Conservation (phyloP, 2,113 vertebrate genomes). For the Carollia perspicillata region DNA sequence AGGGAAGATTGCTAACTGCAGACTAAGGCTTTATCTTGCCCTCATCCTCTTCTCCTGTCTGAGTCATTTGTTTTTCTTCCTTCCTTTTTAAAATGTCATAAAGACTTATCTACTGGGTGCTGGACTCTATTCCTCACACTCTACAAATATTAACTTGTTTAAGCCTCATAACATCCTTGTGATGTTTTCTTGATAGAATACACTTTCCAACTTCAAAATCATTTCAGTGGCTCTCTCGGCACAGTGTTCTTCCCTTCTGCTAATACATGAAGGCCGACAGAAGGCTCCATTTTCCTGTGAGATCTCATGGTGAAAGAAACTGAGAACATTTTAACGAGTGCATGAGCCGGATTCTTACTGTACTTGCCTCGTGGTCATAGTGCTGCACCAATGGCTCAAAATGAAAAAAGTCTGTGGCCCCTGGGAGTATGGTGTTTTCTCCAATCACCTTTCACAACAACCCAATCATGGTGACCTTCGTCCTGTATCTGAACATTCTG, state of each 20-base stretch:
- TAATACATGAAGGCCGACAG: neutral
- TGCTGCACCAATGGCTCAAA: neutral
- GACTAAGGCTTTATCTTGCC: conserved; percentile 14
- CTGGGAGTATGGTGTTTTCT: neutral
- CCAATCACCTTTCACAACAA: neutral
- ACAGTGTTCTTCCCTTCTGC: neutral
- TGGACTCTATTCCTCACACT: neutral
- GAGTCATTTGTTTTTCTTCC: conserved; percentile 36
- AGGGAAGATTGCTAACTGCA: conserved; percentile 43
- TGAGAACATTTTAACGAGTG: neutral
- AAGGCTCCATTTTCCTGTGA: neutral
- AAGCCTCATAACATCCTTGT: neutral
- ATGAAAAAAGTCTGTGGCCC: neutral
- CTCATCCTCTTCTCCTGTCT: neutral
- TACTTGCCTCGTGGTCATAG: neutral
- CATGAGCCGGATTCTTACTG: neutral
- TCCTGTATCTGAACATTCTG: neutral
- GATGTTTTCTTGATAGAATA: neutral
- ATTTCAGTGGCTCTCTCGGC: neutral
- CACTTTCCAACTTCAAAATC: conserved; percentile 32
- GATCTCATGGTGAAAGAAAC: neutral
- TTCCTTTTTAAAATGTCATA: neutral
- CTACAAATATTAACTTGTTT: conserved; percentile 31
- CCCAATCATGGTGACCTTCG: neutral
- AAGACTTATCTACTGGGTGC: neutral